phyloP scores from a whole-genome alignment of 2,797 vertebrate genomes.

The Fistularia tabacaria region DNA sequence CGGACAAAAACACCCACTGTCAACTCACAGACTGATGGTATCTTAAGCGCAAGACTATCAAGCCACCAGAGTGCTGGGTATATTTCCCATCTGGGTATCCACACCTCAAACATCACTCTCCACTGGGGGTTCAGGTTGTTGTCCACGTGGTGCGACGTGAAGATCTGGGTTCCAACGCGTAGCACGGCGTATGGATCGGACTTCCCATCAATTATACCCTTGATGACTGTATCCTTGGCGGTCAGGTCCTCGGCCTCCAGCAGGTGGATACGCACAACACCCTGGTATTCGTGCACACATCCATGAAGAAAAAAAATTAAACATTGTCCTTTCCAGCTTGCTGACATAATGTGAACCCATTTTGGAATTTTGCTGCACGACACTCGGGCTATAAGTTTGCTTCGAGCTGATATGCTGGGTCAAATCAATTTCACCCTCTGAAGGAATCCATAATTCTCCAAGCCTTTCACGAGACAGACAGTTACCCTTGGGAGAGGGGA shows the following conservation, averaged over 20 bases:
- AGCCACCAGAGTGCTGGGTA: background rate
- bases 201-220: constrained; percentile 87
- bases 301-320: constrained; percentile 7
- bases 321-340: no score
- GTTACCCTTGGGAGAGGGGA: constrained; percentile 92
- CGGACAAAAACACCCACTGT: constrained; percentile 20
- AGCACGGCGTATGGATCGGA: constrained; percentile 90
- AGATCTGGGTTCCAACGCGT: constrained; percentile 88
- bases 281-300: constrained; percentile 62
- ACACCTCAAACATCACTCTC: constrained; percentile 92
- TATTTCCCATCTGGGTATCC: constrained; percentile 46
- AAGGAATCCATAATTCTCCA: constrained; percentile 16
- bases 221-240: constrained; percentile 89
- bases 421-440: no score
- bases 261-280: constrained; percentile 88
- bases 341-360: no score
- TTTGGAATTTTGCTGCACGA: constrained; percentile 4
- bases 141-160: constrained; percentile 86
- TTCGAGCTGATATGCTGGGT: background rate
- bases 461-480: constrained; percentile 35
- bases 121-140: constrained; percentile 89
- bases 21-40: constrained; percentile 12
- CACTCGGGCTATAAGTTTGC: constrained; percentile 25
- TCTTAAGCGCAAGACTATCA: background rate
- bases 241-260: constrained; percentile 82